Evolutionary conservation across 2,113 vertebrate genomes (phyloP).

Genomic region (Psammodynastes pulverulentus): DNA sequence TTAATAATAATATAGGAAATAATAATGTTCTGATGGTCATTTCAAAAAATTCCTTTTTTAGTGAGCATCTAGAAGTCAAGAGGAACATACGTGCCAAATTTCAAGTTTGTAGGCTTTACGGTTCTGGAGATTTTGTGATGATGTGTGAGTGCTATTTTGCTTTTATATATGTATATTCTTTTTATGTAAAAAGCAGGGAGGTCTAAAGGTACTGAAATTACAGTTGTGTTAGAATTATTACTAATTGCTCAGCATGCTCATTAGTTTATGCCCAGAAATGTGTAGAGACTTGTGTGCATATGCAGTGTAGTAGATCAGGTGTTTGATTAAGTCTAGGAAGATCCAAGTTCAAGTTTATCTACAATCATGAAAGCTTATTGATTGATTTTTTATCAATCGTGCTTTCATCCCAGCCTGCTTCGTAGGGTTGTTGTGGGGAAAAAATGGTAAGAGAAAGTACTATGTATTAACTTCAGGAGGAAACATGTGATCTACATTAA

Average conservation of each 20-base stretch:
- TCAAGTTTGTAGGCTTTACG: no score
- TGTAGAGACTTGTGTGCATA: neutral
- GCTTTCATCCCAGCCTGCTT: neutral
- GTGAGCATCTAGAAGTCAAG: no score
- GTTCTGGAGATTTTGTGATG: no score
- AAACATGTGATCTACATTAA: neutral
- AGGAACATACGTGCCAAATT: no score
- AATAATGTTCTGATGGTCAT: no score
- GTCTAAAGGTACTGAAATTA: neutral
- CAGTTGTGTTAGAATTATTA: neutral
- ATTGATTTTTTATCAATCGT: neutral
- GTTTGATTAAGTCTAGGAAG: neutral
- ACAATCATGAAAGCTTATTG: neutral
- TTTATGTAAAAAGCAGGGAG: neutral
- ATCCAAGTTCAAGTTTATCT: neutral
- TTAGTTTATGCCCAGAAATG: neutral
- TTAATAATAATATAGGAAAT: no score
- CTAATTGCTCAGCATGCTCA: neutral
- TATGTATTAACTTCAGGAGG: neutral
- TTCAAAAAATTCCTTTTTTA: no score
- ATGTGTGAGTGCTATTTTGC: no score
- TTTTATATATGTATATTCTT: no score
- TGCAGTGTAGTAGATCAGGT: neutral
- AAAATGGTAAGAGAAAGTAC: neutral
- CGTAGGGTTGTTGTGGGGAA: neutral